These are phyloP conservation scores for Ctenopoma multispine DNA, from an alignment of 2,797 vertebrate genomes.

Conservation along the genomic window DNA sequence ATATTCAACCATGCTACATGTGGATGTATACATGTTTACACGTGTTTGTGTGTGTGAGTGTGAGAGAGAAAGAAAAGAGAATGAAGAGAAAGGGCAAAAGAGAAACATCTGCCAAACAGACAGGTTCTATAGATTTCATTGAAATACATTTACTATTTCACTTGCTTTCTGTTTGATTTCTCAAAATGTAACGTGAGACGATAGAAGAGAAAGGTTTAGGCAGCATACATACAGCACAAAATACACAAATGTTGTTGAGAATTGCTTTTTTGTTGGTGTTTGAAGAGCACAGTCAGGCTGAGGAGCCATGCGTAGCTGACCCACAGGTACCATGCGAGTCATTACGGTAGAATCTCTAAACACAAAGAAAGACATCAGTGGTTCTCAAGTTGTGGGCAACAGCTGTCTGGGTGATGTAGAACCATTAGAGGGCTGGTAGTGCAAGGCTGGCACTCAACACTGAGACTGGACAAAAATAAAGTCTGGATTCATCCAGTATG, in stretches of 20 bases:
- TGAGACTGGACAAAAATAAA: neutral
- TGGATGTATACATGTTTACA: neutral
- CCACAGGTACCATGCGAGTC: no score
- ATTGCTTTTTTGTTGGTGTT: no score
- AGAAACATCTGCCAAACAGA: neutral
- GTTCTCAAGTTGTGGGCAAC: no score
- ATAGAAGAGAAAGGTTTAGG: neutral
- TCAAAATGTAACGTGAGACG: neutral
- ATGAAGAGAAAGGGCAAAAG: slow-evolving; percentile 1
- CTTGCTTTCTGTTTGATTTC: neutral
- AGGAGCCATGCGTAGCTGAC: no score
- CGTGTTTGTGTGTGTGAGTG: neutral
- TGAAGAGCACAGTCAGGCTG: no score
- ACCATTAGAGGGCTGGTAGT: no score
- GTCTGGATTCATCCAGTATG: neutral
- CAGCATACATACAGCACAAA: neutral
- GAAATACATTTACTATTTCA: slow-evolving; percentile 5
- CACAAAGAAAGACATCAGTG: no score
- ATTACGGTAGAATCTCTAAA: no score
- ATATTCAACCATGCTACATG: slow-evolving; percentile 7
- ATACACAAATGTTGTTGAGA: neutral
- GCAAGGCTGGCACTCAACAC: neutral
- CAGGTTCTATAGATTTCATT: neutral
- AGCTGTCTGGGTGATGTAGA: no score
- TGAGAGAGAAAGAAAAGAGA: neutral